Evolutionary conservation across 2,888 invertebrate genomes (phyloP).

Genomic region (Acanthopleura granulata): DNA sequence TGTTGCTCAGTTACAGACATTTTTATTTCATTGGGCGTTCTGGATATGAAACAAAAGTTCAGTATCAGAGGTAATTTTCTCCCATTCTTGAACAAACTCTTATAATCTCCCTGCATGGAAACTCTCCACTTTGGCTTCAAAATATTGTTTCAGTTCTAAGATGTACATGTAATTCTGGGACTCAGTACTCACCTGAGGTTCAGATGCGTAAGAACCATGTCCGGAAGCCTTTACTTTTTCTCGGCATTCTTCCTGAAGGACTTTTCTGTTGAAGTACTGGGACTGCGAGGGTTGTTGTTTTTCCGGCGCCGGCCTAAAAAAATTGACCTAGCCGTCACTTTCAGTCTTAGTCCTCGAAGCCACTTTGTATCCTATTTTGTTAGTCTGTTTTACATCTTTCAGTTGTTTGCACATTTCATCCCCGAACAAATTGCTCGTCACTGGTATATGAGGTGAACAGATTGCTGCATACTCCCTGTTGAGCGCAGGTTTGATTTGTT

Average conservation of each 20-base stretch:
- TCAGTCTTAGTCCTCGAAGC: neutral
- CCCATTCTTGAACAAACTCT: neutral
- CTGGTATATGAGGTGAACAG: conserved; percentile 7
- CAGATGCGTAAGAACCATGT: neutral
- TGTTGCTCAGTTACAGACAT: too few relatives aligned
- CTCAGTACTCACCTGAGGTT: neutral
- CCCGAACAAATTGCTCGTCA: conserved; percentile 4
- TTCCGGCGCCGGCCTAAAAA: neutral
- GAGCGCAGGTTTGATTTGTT: conserved; percentile 1
- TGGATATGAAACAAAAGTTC: too few relatives aligned
- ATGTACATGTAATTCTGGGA: neutral
- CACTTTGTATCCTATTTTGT: neutral
- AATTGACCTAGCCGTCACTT: neutral
- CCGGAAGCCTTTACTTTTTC: neutral
- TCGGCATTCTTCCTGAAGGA: neutral
- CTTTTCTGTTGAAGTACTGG: neutral
- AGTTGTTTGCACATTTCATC: conserved; percentile 12
- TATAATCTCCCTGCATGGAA: conserved; percentile 6
- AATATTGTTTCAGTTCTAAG: neutral
- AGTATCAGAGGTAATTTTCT: neutral
- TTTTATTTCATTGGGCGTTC: too few relatives aligned
- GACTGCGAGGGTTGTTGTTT: neutral
- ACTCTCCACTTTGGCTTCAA: neutral
- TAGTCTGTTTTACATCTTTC: conserved; percentile 6
- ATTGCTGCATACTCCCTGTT: conserved; percentile 7